Base-by-base conservation (phyloP, 1,140 invertebrate genomes). In the Polypedilum vanderplanki region DNA sequence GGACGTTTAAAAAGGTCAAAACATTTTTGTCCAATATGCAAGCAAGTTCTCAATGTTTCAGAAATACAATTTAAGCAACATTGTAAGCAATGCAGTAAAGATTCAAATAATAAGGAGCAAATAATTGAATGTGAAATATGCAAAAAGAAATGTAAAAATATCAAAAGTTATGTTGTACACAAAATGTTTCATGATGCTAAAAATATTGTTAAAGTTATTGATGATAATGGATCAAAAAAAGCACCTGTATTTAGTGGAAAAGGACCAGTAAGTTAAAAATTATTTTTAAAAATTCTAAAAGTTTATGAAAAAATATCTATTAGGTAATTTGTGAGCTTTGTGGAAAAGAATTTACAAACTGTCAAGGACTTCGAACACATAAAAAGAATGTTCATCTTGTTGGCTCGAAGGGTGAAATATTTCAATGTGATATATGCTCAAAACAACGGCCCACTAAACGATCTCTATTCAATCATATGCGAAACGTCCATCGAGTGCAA, bases 151-250 rank as follows among this genome's bases (percentile, higher is more conserved):
- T 40, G 40, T 40, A 33, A 33, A 40, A 74, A 17, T 40, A 7
- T 74, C 7, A 74, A 41, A 8, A 74, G 73, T 22, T 70, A 70
- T 10, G 20, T 22, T 8, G 20, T 70, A 9, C 65, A 70, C 20
- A 70, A 70, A 22, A 18, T 70, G 65, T 70, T 70, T 70, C 65
- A 74, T 74, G 73, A 41, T 74, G 22, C 24, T 7, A 40, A 15
- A n/a, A 74, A 74, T 40, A n/a, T 74, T 10, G 73, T 74, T 7
- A 40, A 74, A 40, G 7, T 73, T 10, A 74, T 7, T 40, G 73
- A 74, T 40, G 73, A 40, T 40, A 74, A 33, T 12, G 40, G 15
- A 41, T 33, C n/a, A 17, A 74, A 74, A 74, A 40, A 41, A 3
- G 40, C 46, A 1, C 46, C 46, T 12, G n/a, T 57, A n/a, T 57